Conservation (phyloP, 1,140 invertebrate genomes). For the Littorina saxatilis region DNA sequence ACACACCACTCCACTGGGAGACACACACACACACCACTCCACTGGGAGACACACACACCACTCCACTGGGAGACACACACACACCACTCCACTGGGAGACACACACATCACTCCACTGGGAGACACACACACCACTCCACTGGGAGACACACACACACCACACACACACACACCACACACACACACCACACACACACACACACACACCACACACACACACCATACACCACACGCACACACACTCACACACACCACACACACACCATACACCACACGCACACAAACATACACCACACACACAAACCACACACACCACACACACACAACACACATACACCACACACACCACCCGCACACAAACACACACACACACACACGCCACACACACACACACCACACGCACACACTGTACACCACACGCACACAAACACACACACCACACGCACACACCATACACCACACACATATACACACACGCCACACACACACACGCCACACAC, state of each 20-base stretch:
- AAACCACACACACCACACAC: neutral
- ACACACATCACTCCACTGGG: too few relatives aligned
- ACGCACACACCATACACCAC: conserved; percentile 14
- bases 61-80: too few relatives aligned
- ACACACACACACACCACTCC: too few relatives aligned
- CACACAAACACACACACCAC: neutral
- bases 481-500: conserved; percentile 4
- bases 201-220: too few relatives aligned
- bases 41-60: too few relatives aligned
- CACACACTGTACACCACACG: neutral
- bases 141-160: too few relatives aligned
- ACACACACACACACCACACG: neutral
- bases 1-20: too few relatives aligned
- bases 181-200: too few relatives aligned
- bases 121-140: too few relatives aligned
- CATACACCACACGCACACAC: neutral
- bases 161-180: too few relatives aligned
- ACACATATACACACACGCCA: conserved; percentile 15
- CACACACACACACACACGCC: neutral
- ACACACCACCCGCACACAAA: neutral
- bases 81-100: too few relatives aligned
- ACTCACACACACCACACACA: conserved; percentile 11
- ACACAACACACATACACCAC: neutral
- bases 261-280: conserved; percentile 15
- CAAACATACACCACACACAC: conserved; percentile 3